These are phyloP conservation scores for Oncorhynchus gorbuscha DNA, from an alignment of 2,113 vertebrate genomes.

Conservation along the genomic window DNA sequence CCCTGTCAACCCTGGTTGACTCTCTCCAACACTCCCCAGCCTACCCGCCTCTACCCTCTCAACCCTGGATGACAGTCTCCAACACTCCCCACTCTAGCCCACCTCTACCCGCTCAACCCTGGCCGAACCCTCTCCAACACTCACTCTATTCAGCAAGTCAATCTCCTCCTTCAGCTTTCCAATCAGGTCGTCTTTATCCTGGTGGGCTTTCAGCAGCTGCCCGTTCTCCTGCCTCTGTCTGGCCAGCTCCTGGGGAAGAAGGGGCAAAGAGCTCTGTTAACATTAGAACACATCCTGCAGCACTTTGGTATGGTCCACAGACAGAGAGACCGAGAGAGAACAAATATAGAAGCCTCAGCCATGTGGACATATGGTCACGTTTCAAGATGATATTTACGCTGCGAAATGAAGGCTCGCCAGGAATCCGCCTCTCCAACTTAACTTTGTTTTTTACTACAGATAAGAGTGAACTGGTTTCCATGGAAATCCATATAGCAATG, in stretches of 20 bases:
- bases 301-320: neutral
- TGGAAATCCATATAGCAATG: constrained; percentile 24
- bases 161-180: constrained; percentile 94
- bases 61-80: neutral
- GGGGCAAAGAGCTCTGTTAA: constrained; percentile 14
- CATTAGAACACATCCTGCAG: neutral
- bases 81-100: constrained; percentile 52
- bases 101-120: neutral
- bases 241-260: constrained; percentile 81
- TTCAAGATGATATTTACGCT: neutral
- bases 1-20: neutral
- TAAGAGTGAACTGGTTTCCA: constrained; percentile 39
- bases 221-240: constrained; percentile 87
- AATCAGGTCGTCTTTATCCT: constrained; percentile 94
- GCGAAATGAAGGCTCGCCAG: neutral
- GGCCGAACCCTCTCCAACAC: constrained; percentile 38
- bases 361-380: neutral
- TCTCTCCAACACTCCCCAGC: too few species aligned
- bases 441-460: constrained; percentile 10
- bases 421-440: constrained; percentile 17
- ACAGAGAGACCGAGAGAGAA: neutral
- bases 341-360: neutral
- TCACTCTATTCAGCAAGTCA: constrained; percentile 94
- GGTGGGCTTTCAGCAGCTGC: constrained; percentile 79
- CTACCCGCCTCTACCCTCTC: neutral